Base-by-base conservation (phyloP, 1,140 invertebrate genomes). In the Heliconius himera region DNA sequence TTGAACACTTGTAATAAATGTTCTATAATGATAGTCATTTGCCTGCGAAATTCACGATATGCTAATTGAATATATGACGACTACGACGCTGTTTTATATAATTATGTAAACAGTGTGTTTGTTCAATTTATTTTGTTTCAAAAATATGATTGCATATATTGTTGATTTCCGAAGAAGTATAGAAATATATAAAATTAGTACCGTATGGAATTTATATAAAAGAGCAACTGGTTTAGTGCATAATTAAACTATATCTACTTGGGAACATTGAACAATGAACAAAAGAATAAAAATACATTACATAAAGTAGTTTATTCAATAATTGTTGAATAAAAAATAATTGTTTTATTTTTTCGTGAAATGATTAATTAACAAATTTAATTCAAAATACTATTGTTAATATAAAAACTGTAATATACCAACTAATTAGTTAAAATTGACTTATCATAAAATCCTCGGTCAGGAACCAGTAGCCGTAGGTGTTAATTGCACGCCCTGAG, bases 401-500 rank as follows among this genome's bases (percentile, higher is more conserved):
- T 29, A n/a, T 29, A 29, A 29, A 66, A 66, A 66, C 11, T 66
- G 60, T 11, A 13, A 26, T 29, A 4, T 6, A 16, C 8, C 81
- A 83, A 84, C 82, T 86, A 88, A 90, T 89, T 88, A 87, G 77
- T 79, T 79, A 80, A 88, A 84, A 93, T 91, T 91, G 88, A 93
- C 85, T 88, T 86, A 87, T 91, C 88, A 87, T 90, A 90, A 91
- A 92, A 85, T 81, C 77, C 78, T 85, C 84, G 82, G 82, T 4
- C 70, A 72, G 36, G 11, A 88, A 89, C 87, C 88, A 86, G 89
- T 85, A 89, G 89, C 85, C 82, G 74, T 49, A 94, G 91, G 91
- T 94, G 92, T 84, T 93, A 94, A 94, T 94, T 92, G 89, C 83
- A 79, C 87, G 84, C 83, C 87, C 87, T 89, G 83, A 87, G 79